Percentiles rank a stretch among this genome's conserved stretches.
Evolutionary conservation across 2,888 invertebrate genomes (phyloP).

Genomic region (Trissolcus brochymenae): DNA sequence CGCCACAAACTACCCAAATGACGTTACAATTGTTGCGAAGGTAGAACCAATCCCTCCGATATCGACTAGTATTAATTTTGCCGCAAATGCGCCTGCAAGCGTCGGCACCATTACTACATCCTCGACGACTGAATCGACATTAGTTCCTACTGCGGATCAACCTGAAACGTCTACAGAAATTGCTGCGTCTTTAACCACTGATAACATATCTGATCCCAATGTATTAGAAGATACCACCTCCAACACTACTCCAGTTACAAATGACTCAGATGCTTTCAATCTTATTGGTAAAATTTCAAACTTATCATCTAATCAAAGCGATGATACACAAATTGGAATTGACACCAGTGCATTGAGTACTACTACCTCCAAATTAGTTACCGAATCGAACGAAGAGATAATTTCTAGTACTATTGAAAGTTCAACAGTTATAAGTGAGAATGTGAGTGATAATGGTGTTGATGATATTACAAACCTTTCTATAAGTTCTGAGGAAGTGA

Average conservation of each 20-base stretch:
- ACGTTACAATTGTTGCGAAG: slow-evolving; percentile 62
- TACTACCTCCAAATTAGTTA: slow-evolving; percentile 8
- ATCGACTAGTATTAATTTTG: slow-evolving; percentile 63
- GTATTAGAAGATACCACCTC: slow-evolving; percentile 16
- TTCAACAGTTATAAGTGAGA: slow-evolving; percentile 12
- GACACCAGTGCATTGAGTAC: slow-evolving; percentile 8
- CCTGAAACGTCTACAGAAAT: slow-evolving; percentile 34
- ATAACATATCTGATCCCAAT: slow-evolving; percentile 16
- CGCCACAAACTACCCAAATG: slow-evolving; percentile 71
- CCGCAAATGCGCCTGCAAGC: slow-evolving; percentile 62
- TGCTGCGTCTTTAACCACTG: slow-evolving; percentile 16
- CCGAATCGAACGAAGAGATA: not conserved
- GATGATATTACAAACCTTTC: not conserved
- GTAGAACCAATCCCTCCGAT: slow-evolving; percentile 63
- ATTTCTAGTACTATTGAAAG: slow-evolving; percentile 9
- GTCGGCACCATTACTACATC: slow-evolving; percentile 61
- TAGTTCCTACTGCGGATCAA: slow-evolving; percentile 11
- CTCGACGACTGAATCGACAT: slow-evolving; percentile 46
- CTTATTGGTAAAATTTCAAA: slow-evolving; percentile 24
- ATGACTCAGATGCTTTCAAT: slow-evolving; percentile 9
- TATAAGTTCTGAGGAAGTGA: not conserved
- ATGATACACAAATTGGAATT: slow-evolving; percentile 6
- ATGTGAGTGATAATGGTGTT: slow-evolving; percentile 24
- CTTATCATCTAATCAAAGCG: slow-evolving; percentile 24
- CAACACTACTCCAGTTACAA: slow-evolving; percentile 25